These are phyloP conservation scores for Nothocercus nigrocapillus DNA, from an alignment of 2,113 vertebrate species.

Conservation along the genomic window DNA sequence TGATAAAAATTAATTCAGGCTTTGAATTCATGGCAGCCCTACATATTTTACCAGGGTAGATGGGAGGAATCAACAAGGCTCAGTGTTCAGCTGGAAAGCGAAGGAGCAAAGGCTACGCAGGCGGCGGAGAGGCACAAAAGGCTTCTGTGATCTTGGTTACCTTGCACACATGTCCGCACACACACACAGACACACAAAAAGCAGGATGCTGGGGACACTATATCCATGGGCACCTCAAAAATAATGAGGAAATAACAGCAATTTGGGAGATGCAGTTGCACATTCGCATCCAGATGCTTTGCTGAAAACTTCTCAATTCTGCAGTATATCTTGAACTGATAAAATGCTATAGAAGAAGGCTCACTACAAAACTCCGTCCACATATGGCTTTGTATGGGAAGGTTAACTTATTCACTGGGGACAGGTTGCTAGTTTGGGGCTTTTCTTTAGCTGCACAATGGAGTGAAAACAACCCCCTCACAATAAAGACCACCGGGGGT, in stretches of 20 bases:
- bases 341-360: not conserved
- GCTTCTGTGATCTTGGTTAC: not conserved
- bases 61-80: not conserved
- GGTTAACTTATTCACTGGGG: not conserved
- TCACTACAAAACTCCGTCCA: not conserved
- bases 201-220: not conserved
- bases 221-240: not conserved
- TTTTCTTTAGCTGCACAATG: not conserved
- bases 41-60: not conserved
- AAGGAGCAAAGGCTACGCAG: not conserved
- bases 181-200: not conserved
- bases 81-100: not conserved
- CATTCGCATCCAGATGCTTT: not conserved
- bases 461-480: not conserved
- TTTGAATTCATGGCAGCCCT: not conserved
- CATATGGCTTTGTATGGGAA: not conserved
- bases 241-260: not conserved
- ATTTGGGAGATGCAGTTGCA: not conserved
- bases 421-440: not conserved
- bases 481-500: not conserved
- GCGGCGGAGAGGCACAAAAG: not conserved
- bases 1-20: not conserved
- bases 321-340: not conserved
- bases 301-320: not conserved
- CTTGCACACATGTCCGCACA: not conserved